phyloP scores from a whole-genome alignment of 2,113 vertebrate species.

The Phalacrocorax aristotelis region DNA sequence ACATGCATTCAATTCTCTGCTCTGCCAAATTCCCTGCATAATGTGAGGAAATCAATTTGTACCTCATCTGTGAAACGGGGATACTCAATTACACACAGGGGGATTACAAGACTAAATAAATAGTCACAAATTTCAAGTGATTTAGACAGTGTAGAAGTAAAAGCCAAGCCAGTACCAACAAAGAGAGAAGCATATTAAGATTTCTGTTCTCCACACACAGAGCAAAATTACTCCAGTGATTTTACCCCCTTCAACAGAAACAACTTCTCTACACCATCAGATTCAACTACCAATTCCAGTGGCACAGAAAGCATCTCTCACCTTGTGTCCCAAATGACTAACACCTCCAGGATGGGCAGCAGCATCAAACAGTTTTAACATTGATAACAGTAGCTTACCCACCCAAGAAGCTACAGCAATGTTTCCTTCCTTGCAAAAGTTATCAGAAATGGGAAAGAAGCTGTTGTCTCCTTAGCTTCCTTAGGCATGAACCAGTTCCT shows the following conservation, averaged over 20 bases:
- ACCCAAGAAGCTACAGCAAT: neutral
- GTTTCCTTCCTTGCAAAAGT: neutral
- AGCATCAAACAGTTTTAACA: neutral
- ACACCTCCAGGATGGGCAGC: neutral
- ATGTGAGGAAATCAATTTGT: slow-evolving; percentile 61
- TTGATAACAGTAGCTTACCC: neutral
- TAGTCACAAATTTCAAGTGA: slow-evolving; percentile 48
- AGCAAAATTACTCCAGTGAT: neutral
- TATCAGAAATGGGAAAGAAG: neutral
- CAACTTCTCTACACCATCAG: neutral
- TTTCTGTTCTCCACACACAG: neutral
- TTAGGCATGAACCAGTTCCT: neutral
- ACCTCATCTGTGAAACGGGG: slow-evolving; percentile 62
- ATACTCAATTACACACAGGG: slow-evolving; percentile 57
- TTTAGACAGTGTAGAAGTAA: slow-evolving; percentile 25
- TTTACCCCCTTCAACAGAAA: neutral
- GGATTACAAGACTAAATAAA: slow-evolving; percentile 60
- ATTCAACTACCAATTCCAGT: neutral
- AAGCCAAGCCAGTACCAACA: neutral
- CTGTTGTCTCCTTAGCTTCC: neutral
- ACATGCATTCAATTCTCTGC: slow-evolving; percentile 12
- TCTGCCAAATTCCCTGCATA: slow-evolving; percentile 62
- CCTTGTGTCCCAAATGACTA: neutral
- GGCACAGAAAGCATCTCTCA: neutral
- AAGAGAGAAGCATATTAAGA: neutral